Evolutionary conservation across 2,888 invertebrate species (phyloP), one percentile per base, ranked within the genome.

Genomic region (Chymomyza caudatula): DNA sequence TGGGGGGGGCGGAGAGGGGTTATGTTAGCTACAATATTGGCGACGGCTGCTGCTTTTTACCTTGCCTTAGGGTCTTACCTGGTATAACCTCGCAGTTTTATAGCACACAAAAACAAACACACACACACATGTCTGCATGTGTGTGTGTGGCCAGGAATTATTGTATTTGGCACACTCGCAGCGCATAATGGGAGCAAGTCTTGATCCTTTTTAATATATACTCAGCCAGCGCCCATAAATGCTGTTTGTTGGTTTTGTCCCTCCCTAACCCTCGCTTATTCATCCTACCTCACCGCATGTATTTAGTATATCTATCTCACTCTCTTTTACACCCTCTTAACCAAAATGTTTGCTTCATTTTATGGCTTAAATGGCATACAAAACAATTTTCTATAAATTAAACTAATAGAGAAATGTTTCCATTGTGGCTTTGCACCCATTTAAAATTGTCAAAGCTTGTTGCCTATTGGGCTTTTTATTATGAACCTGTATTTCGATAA

Each of bases 371-470:
- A 22, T 47, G 54, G 53, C 62, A 58, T 68, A 79, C 84, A 87
- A 86, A 84, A 87, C 87, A 85, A 87, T 87, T 86, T 84, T 71
- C 80, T 84, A 87, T 84, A 87, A 87, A 87, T 84, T 87, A 80
- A 85, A 86, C 72, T 78, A 77, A 72, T 80, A 77, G 83, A 56
- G 60, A 51, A 20, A 51, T 20, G 20, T 20, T 51, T 47, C 17
- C 15, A 17, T 20, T 51, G 51, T 11, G 19, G 51, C 51, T 51
- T 15, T 6, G n/a, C 17, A 47, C 54, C 53, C 25, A 17, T 22
- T 37, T 37, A 37, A 37, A 37, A 37, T 37, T 37, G 29, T 37
- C 29, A 37, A 37, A 3, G 11, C 29, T 37, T 37, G 8, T 37
- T 37, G 11, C 11, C 29, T 11, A 2, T 37, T 37, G 4, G 29